Base-by-base conservation (phyloP, 2,113 vertebrate species). In the Elephas maximus region DNA sequence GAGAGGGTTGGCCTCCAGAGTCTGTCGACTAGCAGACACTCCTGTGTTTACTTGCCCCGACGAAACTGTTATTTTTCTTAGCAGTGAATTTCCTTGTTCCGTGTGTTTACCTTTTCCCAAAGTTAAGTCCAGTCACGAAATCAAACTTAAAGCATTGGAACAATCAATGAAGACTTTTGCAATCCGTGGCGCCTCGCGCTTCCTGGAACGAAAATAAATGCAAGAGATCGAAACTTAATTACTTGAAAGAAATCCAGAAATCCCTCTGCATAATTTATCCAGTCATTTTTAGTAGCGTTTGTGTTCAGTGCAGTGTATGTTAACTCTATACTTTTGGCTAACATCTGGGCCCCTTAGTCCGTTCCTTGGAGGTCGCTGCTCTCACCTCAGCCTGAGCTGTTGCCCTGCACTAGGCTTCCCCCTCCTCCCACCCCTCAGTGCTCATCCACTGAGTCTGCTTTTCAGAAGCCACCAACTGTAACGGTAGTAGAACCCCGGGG, bases 221-320 rank as follows among this genome's bases (percentile, higher is more conserved):
- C 98, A 98, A 98, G 98, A 98, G 98, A 99, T 99, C 98, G 98
- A 99, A 99, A 98, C 98, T 98, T 99, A 99, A 99, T 99, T 99
- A 99, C 98, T 98, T 98, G 98, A 98, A 99, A 98, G 98, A 98
- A 98, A 98, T 98, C 98, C 98, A 98, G 98, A 99, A 99, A 99
- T 98, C 98, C 98, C 98, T 98, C 98, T 98, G 98, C 98, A 99
- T 99, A 98, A 99, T 98, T 98, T 98, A 98, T 97, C 97, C 97
- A 8, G 95, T 97, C 97, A 10, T 97, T 98, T 98, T 98, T 90
- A 95, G 97, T 57, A 98, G 94, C 92, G 74, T 97, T 98, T 88
- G 95, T 93, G 96, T 97, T 86, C 73, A 90, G 97, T 0, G 93
- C 90, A 14, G 84, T 76, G 90, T 89, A 62, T 97, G 98, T 97